Percentiles rank a stretch among this genome's conserved stretches.
These are phyloP conservation scores for Romanogobio albipinnatus DNA, from an alignment of 2,113 vertebrate species.

Conservation along the genomic window DNA sequence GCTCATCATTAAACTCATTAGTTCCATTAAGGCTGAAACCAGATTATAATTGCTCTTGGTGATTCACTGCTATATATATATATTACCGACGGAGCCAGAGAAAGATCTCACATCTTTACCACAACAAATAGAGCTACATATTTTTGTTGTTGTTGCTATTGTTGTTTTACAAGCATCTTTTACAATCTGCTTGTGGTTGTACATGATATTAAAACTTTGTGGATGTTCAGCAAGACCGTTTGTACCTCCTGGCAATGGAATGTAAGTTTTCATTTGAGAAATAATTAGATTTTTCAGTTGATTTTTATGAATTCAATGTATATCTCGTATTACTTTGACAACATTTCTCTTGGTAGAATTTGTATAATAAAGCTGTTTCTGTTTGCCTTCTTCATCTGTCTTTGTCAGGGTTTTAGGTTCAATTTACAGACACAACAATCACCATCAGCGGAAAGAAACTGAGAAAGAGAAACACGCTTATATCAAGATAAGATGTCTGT, in stretches of 20 bases:
- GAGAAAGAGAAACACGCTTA: neutral
- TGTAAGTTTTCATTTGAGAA: slow-evolving; percentile 58
- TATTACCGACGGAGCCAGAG: slow-evolving; percentile 30
- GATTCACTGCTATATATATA: slow-evolving; percentile 52
- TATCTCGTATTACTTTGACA: too few relatives aligned
- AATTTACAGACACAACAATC: neutral
- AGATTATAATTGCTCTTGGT: slow-evolving; percentile 56
- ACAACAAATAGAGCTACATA: neutral
- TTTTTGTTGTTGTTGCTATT: neutral
- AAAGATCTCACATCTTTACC: slow-evolving; percentile 27
- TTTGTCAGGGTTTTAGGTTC: neutral
- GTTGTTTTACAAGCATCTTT: too few relatives aligned
- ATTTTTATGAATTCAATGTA: neutral
- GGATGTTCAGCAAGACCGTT: slow-evolving; percentile 22
- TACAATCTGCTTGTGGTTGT: neutral
- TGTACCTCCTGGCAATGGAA: slow-evolving; percentile 29
- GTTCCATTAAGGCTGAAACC: slow-evolving; percentile 57
- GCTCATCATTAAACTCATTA: slow-evolving; percentile 55
- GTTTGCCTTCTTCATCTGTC: neutral
- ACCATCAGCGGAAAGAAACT: neutral
- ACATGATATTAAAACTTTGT: neutral
- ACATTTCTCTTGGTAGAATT: neutral
- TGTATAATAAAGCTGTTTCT: neutral
- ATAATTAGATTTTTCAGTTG: neutral
- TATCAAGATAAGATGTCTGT: slow-evolving; percentile 78